Conservation (phyloP, 2,888 invertebrate genomes). For the Chydorus sphaericus region DNA sequence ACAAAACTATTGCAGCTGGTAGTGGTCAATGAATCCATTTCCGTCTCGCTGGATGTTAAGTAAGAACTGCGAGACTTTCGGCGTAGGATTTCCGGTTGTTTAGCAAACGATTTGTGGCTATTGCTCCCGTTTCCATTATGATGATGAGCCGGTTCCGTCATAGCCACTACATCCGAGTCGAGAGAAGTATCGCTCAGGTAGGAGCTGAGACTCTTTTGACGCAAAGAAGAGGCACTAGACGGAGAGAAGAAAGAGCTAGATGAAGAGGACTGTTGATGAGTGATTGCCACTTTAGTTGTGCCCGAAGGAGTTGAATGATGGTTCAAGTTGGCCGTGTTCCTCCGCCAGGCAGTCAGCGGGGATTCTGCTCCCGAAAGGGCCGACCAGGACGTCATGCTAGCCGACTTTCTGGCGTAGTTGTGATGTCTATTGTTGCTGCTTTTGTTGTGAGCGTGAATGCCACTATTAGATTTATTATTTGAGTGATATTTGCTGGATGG, state of each 20-base stretch:
- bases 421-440: conserved; percentile 2
- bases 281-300: neutral
- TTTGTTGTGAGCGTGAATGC: conserved; percentile 12
- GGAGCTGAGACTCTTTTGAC: conserved; percentile 13
- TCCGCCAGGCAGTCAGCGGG: conserved; percentile 22
- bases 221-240: conserved; percentile 4
- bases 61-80: conserved; percentile 3
- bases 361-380: conserved; percentile 22
- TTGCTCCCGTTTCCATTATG: neutral
- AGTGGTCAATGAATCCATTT: neutral
- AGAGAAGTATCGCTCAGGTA: conserved; percentile 9
- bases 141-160: conserved; percentile 10
- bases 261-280: too few species aligned
- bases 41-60: conserved; percentile 5
- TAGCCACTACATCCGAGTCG: conserved; percentile 12
- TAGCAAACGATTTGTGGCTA: neutral
- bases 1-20: conserved; percentile 9
- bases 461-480: too few species aligned
- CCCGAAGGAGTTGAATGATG: neutral
- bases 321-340: conserved; percentile 19
- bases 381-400: conserved; percentile 11
- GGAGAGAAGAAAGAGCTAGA: neutral
- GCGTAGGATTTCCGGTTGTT: conserved; percentile 4
- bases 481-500: conserved; percentile 17
- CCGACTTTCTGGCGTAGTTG: conserved; percentile 8